Conservation (phyloP, 2,888 invertebrate genomes). For the Eupithecia tripunctaria region DNA sequence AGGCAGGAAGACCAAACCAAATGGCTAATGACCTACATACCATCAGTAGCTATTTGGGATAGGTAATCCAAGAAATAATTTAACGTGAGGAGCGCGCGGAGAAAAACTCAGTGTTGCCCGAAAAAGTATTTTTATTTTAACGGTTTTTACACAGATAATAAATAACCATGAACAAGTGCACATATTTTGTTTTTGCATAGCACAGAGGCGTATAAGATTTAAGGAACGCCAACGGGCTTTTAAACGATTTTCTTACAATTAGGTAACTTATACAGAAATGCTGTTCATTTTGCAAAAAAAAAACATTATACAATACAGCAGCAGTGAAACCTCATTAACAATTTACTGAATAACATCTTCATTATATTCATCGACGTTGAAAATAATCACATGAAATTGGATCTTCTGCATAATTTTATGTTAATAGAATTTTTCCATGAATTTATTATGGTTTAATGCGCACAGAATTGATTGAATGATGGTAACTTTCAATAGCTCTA, state of each 20-base stretch:
- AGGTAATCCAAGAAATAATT: too few relatives aligned
- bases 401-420: conserved; percentile 73
- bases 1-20: too few relatives aligned
- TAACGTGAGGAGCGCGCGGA: too few relatives aligned
- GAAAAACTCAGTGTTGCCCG: too few relatives aligned
- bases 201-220: too few relatives aligned
- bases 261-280: background rate
- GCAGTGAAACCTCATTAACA: conserved; percentile 52
- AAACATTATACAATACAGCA: conserved; percentile 6
- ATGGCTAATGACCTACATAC: too few relatives aligned
- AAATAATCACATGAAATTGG: conserved; percentile 76
- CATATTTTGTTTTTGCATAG: too few relatives aligned
- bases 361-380: conserved; percentile 63
- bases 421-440: conserved; percentile 63
- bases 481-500: conserved; percentile 21
- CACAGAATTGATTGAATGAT: conserved; percentile 14
- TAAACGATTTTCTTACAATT: background rate
- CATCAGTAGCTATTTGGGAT: too few relatives aligned
- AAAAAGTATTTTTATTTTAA: too few relatives aligned
- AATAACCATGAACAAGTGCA: too few relatives aligned
- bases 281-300: background rate
- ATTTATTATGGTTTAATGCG: conserved; percentile 39
- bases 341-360: conserved; percentile 53
- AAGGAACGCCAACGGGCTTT: too few relatives aligned
- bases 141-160: too few relatives aligned